Base-by-base conservation (phyloP, 1,140 invertebrate species). In the Penaeus vannamei region DNA sequence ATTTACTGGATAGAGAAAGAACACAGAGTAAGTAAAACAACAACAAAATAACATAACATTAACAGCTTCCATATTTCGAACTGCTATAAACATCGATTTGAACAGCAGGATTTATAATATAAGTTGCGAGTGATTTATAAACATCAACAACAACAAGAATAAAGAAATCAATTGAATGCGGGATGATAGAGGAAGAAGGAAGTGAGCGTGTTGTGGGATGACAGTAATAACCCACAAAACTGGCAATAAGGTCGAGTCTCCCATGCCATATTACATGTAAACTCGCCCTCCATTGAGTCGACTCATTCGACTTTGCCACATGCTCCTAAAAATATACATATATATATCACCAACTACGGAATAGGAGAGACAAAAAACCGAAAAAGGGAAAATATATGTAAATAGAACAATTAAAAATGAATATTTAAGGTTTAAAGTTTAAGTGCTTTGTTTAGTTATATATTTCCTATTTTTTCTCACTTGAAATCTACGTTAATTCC, bases 181-280 rank as follows among this genome's bases (percentile, higher is more conserved):
- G 87, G 82, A 89, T 84, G 80, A 89, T 76, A 89, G 82, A 89
- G 81, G 66, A 88, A 89, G 81, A 79, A 89, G 81, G 72, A 26
- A 61, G 76, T 79, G 29, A 89, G 53, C 59, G 86, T 72, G 82
- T 72, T 60, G 60, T 77, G 82, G 66, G 69, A 79, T 42, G 81
- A 84, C 66, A 77, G 72, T 72, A 42, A 72, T 83, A 84, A 64
- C 72, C 60, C 66, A 77, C 69, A 53, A 53, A 53, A 53, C 53
- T 53, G 53, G 53, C 53, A 53, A 17, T 53, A 53, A 53, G 53
- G 53, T 17, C 53, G 53, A 53, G 53, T 53, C 17, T 53, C 53
- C 53, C 53, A 53, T 53, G 53, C 53, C 10, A 53, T 14, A 1
- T 12, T 53, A 53, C 53, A 53, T 53, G 53, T 53, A 53, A 53